Evolutionary conservation across 2,888 invertebrate species (phyloP), one percentile per base, ranked within the genome.

Genomic region (Ischnus inquisitorius): DNA sequence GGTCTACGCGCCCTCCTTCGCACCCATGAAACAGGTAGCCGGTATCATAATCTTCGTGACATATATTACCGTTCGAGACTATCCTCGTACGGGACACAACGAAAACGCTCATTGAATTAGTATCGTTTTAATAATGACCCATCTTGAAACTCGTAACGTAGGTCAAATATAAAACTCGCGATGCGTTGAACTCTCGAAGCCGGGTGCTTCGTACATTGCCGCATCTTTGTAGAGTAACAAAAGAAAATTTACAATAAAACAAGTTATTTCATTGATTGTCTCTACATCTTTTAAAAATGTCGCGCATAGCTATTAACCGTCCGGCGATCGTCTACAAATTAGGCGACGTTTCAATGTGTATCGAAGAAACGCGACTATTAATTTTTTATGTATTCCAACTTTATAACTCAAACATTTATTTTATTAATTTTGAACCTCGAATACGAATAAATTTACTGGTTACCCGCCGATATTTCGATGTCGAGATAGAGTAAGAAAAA

Each of bases 11-110:
- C 60, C 34, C 34, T 34, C 8, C 34, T 34, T 22, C 48, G 65
- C 54, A n/a, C 12, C 65, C 65, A 65, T 64, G 57, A 46, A 74
- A 14, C 72, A 64, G 78, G 62, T 82, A 74, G 84, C 79, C 68
- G n/a, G 48, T 75, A 67, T 60, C 76, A 67, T 74, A 46, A 74
- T 43, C 34, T 43, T 43, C n/a, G 22, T 28, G n/a, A 46, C 19
- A 76, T 60, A 54, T 46, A 62, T 64, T 51, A 39, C 39, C 10
- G 10, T 16, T 41, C 46, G 51, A 28, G 48, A 72, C 76, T 72
- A 68, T 80, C 54, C 19, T 60, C 41, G 62, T 71, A 10, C 22
- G 22, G 57, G 60, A 46, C 41, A 0, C 19, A 25, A n/a, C 19
- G 46, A 71, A 34, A 72, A 60, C 39, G 39, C 19, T 60, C 28